These are phyloP conservation scores for Andrena dorsata DNA, from an alignment of 2,888 invertebrate species.

Conservation along the genomic window DNA sequence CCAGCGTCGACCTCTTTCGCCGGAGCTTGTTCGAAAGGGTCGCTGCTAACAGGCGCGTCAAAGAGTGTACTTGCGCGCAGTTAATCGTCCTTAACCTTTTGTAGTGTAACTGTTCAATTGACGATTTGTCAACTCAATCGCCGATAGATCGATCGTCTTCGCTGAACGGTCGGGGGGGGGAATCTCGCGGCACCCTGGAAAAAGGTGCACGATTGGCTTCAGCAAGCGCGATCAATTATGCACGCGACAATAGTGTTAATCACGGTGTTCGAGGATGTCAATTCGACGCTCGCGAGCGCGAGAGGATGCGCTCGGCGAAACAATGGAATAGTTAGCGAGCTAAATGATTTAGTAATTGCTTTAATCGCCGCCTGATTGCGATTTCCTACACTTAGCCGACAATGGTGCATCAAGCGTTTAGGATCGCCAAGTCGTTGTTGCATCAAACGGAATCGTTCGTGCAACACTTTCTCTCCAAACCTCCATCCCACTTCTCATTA, in stretches of 20 bases:
- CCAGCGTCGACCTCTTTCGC: too few species aligned
- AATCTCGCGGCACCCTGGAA: background rate
- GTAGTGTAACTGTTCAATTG: background rate
- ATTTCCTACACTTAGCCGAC: conserved; percentile 48
- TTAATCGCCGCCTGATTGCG: conserved; percentile 67
- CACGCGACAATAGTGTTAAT: conserved; percentile 41
- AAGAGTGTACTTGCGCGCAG: background rate
- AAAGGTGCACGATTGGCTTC: background rate
- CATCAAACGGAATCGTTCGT: background rate
- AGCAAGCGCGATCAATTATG: conserved; percentile 4
- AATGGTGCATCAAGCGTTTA: background rate
- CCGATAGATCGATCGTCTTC: background rate
- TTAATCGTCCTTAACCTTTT: conserved; percentile 40
- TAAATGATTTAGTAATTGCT: conserved; percentile 72
- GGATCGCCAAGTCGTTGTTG: background rate
- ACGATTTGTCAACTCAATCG: background rate
- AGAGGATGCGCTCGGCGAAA: conserved; percentile 57
- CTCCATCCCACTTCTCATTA: conserved; percentile 46
- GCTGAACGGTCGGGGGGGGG: too few species aligned
- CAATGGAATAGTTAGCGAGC: conserved; percentile 71
- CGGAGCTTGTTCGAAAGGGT: conserved; percentile 8
- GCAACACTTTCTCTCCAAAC: conserved; percentile 5
- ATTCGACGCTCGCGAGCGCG: background rate
- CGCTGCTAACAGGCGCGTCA: background rate
- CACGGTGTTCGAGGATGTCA: conserved; percentile 23